phyloP scores from a whole-genome alignment of 2,797 vertebrate species.

The Platyrinchus mystaceus region DNA sequence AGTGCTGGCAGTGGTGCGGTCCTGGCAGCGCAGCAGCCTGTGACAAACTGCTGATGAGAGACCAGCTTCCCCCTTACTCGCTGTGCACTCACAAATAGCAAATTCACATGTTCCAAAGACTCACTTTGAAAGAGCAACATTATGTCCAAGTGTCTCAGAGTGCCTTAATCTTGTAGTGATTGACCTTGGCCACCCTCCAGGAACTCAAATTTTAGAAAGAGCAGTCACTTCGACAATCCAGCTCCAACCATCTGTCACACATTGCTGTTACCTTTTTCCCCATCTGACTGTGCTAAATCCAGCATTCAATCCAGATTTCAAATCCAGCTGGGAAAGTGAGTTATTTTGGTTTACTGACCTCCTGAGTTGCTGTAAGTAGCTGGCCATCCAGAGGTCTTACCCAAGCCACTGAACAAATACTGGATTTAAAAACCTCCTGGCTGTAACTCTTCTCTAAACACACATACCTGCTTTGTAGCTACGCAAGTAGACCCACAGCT shows the following conservation, averaged over 20 bases:
- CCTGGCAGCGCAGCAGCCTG: background rate
- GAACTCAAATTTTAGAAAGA: background rate
- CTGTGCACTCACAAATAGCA: background rate
- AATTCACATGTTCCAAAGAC: background rate
- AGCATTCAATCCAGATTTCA: no score
- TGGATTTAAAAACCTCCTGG: background rate
- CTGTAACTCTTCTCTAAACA: background rate
- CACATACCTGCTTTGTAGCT: background rate
- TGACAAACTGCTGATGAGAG: background rate
- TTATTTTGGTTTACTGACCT: background rate
- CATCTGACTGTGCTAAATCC: background rate
- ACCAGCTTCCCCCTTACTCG: fast-evolving
- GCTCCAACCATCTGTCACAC: background rate
- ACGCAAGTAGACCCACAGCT: background rate
- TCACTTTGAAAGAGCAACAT: background rate
- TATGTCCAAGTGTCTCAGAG: background rate
- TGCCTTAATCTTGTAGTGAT: background rate
- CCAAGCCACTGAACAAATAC: background rate
- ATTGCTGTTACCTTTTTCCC: background rate
- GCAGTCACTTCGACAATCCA: background rate
- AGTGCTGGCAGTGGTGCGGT: background rate
- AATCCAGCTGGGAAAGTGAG: background rate
- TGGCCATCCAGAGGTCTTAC: background rate
- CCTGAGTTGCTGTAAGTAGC: background rate
- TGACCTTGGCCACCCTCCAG: constrained; percentile 27